Evolutionary conservation across 2,797 vertebrate species (phyloP).

Genomic region (Gambelia wislizenii): DNA sequence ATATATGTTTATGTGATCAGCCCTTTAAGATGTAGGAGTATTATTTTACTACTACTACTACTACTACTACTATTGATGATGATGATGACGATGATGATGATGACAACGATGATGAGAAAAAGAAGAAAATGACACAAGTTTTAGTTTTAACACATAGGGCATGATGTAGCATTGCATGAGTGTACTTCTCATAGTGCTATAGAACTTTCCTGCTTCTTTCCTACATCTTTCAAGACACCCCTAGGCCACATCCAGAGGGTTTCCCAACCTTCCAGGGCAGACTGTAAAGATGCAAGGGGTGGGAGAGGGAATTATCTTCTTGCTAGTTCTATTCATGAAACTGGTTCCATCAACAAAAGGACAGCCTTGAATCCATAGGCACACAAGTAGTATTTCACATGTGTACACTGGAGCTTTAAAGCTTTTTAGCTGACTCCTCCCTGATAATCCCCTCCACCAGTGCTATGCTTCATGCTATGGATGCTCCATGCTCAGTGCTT

Average conservation of each 20-base stretch:
- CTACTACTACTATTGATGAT: background rate
- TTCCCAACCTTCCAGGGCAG: background rate
- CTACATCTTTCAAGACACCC: background rate
- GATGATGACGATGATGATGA: background rate
- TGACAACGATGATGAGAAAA: background rate
- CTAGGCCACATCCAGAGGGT: background rate
- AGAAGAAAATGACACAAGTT: background rate
- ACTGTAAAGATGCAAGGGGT: background rate
- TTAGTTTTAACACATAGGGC: background rate
- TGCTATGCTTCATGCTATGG: background rate
- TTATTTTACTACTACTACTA: background rate
- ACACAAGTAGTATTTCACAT: conserved; percentile 36
- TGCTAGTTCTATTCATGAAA: background rate
- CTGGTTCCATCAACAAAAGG: background rate
- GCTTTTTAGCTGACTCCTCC: background rate
- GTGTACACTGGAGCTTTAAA: conserved; percentile 24
- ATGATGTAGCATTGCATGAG: background rate
- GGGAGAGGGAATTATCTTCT: background rate
- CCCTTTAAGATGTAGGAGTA: background rate
- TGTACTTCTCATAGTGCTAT: background rate
- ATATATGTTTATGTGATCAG: background rate
- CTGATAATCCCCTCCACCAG: too few relatives aligned
- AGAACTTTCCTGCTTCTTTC: background rate
- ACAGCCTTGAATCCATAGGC: conserved; percentile 29
- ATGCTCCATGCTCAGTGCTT: too few relatives aligned